Percentiles rank a stretch among this genome's conserved stretches.
Evolutionary conservation across 2,888 invertebrate genomes (phyloP).

Genomic region (Acleris laterana): DNA sequence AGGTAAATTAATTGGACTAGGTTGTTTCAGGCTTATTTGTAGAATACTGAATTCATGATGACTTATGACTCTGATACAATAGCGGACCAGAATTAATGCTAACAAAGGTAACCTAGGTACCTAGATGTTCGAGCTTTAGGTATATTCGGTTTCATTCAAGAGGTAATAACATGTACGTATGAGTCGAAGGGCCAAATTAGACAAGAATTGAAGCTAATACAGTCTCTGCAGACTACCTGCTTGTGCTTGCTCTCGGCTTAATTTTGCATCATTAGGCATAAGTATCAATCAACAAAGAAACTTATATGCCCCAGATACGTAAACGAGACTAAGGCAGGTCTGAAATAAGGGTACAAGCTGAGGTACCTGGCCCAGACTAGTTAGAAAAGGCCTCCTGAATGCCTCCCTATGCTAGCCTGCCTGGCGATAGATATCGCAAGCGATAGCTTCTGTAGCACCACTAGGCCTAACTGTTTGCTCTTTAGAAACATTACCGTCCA

Average conservation of each 20-base stretch:
- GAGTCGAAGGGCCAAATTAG: too few species aligned
- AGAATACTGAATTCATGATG: conserved; percentile 1
- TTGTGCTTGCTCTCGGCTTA: too few species aligned
- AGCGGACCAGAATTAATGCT: conserved; percentile 24
- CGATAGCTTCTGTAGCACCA: not conserved
- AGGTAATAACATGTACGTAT: too few species aligned
- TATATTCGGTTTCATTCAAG: not conserved
- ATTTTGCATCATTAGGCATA: too few species aligned
- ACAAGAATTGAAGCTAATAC: too few species aligned
- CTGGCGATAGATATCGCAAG: not conserved
- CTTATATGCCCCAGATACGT: too few species aligned
- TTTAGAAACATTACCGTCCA: conserved; percentile 30
- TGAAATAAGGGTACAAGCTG: too few species aligned
- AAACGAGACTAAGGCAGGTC: too few species aligned
- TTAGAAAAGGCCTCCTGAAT: too few species aligned
- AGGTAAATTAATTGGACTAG: not conserved
- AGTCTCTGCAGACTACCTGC: too few species aligned
- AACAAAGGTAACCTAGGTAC: not conserved
- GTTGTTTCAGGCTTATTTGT: conserved; percentile 5
- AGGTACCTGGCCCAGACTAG: too few species aligned
- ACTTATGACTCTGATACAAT: conserved; percentile 1
- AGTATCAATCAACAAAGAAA: too few species aligned
- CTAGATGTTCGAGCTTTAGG: not conserved
- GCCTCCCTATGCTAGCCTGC: not conserved
- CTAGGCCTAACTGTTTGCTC: conserved; percentile 31